Conservation (phyloP, 2,888 invertebrate genomes). For the Pardosa pseudoannulata region DNA sequence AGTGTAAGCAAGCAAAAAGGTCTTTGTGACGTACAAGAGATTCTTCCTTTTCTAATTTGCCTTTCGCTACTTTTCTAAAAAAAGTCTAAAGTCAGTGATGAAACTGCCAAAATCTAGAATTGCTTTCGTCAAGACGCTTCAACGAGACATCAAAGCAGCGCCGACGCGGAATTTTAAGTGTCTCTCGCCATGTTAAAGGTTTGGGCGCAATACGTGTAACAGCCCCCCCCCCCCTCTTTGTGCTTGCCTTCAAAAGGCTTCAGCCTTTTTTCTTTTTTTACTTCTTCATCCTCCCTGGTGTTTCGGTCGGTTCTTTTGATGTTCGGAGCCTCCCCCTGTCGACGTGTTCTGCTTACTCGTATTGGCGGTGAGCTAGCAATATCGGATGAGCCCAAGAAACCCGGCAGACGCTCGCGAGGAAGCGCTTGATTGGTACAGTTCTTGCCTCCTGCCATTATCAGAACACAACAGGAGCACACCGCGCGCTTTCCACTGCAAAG, state of each 20-base stretch:
- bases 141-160: conserved; percentile 48
- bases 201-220: neutral
- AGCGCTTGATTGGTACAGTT: too few species aligned
- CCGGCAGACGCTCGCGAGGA: too few species aligned
- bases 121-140: neutral
- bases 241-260: conserved; percentile 16
- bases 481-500: too few species aligned
- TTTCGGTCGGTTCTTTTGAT: conserved; percentile 23
- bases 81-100: too few species aligned
- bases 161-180: conserved; percentile 56
- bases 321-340: neutral
- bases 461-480: too few species aligned
- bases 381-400: neutral
- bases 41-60: too few species aligned
- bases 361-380: neutral
- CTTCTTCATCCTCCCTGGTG: neutral
- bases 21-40: too few species aligned
- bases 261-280: too few species aligned
- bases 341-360: neutral
- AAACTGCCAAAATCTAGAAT: neutral
- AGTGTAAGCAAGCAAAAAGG: too few species aligned
- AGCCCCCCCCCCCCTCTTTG: conserved; percentile 12
- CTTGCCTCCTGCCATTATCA: too few species aligned
- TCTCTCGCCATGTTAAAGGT: conserved; percentile 22
- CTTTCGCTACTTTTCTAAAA: too few species aligned